Evolutionary conservation across 1,140 invertebrate species (phyloP), one percentile per base, ranked within the genome.

Genomic region (Neodiprion lecontei): DNA sequence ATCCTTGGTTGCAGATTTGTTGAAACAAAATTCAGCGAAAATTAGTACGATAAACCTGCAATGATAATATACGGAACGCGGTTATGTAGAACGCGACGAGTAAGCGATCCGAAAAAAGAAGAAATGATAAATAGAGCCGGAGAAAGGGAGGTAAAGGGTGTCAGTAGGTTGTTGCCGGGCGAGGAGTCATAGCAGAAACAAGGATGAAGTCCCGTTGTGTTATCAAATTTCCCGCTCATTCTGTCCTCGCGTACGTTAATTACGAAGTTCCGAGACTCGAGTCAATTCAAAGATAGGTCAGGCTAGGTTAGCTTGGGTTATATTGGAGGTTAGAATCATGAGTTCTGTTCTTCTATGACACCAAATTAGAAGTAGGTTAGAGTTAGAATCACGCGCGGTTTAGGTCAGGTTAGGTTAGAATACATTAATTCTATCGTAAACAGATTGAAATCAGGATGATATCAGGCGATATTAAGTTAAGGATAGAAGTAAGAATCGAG

Each of bases 161-260:
- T 87, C 83, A 85, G 77, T 83, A 81, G 82, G 79, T 81, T 81
- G 73, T 61, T 61, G 53, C 11, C 74, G 78, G n/a, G 67, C 48
- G 67, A 74, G 69, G 70, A 69, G 66, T 69, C 75, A 67, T 48
- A 75, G 75, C 74, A 72, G 21, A 74, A 70, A 75, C 40, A 71
- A 74, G 48, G 28, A 70, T 40, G 70, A 53, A 7, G 10, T 47
- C 23, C 28, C 28, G 28, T 40, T 61, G 9, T 50, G 53, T 72
- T 53, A 14, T 12, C n/a, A 47, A 66, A 40, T n/a, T 7, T 61
- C 77, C 74, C 78, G 81, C 81, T 72, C 50, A 76, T 80, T 80
- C 77, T 83, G 82, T 84, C 82, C 82, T 79, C 79, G 17, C 48
- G 50, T 48, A 61, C 21, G 47, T 28, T 8, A 76, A 21, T 49